A percentile compares a stretch with the other conserved stretches of the same genome.
Conservation (phyloP, 53 echinoderm and acorn worm species). For the Paracentrotus lividus region DNA sequence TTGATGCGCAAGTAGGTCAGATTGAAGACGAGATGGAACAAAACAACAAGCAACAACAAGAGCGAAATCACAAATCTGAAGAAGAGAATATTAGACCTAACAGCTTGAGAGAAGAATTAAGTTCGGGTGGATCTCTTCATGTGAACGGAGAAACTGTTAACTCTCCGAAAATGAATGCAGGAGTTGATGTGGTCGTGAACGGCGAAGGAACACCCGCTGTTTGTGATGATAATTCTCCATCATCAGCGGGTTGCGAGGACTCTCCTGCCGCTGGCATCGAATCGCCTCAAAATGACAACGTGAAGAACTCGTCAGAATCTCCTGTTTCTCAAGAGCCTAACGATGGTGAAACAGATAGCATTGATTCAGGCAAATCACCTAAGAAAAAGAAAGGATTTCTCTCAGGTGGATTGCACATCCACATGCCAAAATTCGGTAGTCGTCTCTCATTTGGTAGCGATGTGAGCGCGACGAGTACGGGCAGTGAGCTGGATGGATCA, state of each 20-base stretch:
- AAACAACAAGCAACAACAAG: not conserved
- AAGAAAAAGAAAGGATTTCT: constrained; percentile 64
- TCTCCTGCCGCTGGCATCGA: not conserved
- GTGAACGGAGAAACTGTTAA: constrained; percentile 49
- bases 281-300: constrained; percentile 27
- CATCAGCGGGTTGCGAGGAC: not conserved
- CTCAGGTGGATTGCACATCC: constrained; percentile 63
- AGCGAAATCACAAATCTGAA: not conserved
- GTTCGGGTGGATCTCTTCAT: not conserved
- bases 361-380: constrained; percentile 55
- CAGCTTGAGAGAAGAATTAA: not conserved
- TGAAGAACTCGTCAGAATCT: constrained; percentile 10
- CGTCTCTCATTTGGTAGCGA: constrained; percentile 56
- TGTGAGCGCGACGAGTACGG: constrained; percentile 51
- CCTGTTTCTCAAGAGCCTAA: not conserved
- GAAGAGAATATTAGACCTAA: not conserved
- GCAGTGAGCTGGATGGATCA: constrained; percentile 31
- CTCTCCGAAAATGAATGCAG: constrained; percentile 25
- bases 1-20: not conserved
- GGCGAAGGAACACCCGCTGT: constrained; percentile 31
- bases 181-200: not conserved
- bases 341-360: constrained; percentile 56
- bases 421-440: constrained; percentile 59
- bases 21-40: not conserved
- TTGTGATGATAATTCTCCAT: not conserved